Evolutionary conservation across 2,797 vertebrate genomes (phyloP), one percentile per base, ranked within the genome.

Genomic region (Gorsachius magnificus): DNA sequence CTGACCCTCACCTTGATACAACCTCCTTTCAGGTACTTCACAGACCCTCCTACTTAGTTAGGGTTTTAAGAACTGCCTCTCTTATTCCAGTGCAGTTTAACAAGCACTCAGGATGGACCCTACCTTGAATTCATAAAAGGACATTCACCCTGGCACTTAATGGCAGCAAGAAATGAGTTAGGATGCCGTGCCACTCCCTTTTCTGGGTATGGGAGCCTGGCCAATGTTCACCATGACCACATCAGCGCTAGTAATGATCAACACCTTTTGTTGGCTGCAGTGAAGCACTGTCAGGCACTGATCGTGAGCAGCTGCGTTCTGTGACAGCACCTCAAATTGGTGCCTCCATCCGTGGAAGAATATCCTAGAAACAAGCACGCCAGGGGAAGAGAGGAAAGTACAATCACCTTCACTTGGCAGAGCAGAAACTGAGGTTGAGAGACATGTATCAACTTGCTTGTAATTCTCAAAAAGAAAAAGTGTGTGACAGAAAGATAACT

Each of bases 1-100:
- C 12, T 0, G 0, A 51, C 9, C 4, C 24, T 2, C 13, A 45
- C 17, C 16, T 85, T 0, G 0, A 14, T 63, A 56, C 16, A 83
- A 24, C 5, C 35, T 63, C 14, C 43, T 70, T 66, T 10, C 51
- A 58, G 16, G 13, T 63, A 70, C n/a, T 66, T 51, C 51, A 43
- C 14, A 83, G 38, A 13, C 29, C 25, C 81, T 93, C 54, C 46
- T 61, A 21, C 28, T 35, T 14, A 51, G 13, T 11, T 28, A 41
- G 36, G 46, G 26, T 16, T 48, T n/a, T 13, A 57, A 57, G n/a
- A 75, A 58, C 29, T 46, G 22, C 33, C 29, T 57, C 11, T 24
- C 31, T 70, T 48, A 35, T 17, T 86, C 53, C 36, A 63, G 25
- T 4, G 41, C 19, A 65, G 57, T 41, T 87, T 36, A 91, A 38